phyloP scores from a whole-genome alignment of 2,797 vertebrate genomes.

The Cynopterus sphinx region DNA sequence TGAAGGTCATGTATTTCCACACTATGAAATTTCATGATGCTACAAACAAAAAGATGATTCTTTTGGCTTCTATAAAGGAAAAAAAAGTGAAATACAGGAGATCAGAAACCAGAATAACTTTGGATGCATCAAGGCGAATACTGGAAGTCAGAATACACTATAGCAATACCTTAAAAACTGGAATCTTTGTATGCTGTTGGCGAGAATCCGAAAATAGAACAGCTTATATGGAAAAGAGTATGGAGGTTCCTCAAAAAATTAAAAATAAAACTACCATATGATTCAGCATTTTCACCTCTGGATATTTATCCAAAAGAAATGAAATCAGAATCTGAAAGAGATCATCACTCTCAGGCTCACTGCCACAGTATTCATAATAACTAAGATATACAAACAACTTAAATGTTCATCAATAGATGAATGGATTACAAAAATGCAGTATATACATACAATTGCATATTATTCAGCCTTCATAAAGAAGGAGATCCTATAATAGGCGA shows the following conservation, averaged over 20 bases:
- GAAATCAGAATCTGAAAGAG: neutral
- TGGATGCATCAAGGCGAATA: neutral
- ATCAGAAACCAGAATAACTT: neutral
- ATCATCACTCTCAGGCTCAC: neutral
- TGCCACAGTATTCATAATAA: neutral
- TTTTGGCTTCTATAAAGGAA: neutral
- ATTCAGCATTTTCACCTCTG: neutral
- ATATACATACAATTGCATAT: neutral
- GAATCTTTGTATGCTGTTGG: neutral
- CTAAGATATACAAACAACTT: neutral
- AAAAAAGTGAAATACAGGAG: neutral
- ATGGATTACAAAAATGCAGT: neutral
- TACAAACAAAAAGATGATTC: neutral
- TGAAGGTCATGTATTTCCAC: neutral
- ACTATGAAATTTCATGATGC: neutral
- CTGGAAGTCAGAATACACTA: neutral
- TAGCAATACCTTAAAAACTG: neutral
- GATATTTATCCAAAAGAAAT: neutral
- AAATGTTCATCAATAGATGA: neutral
- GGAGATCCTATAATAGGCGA: neutral
- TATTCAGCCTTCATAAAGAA: neutral
- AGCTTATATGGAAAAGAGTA: fast-evolving
- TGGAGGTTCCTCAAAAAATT: neutral
- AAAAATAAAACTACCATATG: no score
- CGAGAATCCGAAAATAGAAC: neutral